Percentiles rank a stretch among this genome's conserved stretches.
Evolutionary conservation across 1,140 invertebrate species (phyloP).

Genomic region (Whitmania pigra): DNA sequence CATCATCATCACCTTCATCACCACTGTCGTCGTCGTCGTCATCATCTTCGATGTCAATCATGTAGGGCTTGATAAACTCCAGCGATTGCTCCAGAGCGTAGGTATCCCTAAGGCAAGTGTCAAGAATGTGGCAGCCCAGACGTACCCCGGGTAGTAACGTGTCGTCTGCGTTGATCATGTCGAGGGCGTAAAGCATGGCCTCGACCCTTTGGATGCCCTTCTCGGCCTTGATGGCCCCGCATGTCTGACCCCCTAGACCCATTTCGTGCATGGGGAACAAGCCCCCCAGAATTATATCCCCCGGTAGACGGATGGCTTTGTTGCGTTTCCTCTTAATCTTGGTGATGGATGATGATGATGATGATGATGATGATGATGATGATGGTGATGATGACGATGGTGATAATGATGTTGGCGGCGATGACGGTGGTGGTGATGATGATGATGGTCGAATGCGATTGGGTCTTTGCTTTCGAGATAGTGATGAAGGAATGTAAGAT

Average conservation of each 20-base stretch:
- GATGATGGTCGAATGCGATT: no score
- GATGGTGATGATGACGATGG: no score
- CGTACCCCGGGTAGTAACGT: slow-evolving; percentile 48
- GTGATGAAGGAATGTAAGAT: no score
- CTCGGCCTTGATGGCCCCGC: slow-evolving; percentile 58
- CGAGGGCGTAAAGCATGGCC: slow-evolving; percentile 68
- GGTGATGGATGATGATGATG: no score
- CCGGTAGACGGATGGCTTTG: slow-evolving; percentile 30
- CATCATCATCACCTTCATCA: slow-evolving; percentile 28
- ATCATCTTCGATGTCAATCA: slow-evolving; percentile 38
- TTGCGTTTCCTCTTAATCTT: neutral
- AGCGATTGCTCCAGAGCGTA: slow-evolving; percentile 68
- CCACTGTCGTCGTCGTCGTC: slow-evolving; percentile 30
- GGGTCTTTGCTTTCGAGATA: no score
- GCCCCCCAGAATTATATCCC: slow-evolving; percentile 62
- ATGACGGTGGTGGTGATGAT: no score
- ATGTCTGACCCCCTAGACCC: slow-evolving; percentile 39
- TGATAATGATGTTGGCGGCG: no score
- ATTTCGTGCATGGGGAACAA: slow-evolving; percentile 65
- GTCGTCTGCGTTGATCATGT: slow-evolving; percentile 56
- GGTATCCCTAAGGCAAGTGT: slow-evolving; percentile 65
- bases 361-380: no score
- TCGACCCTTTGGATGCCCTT: slow-evolving; percentile 66
- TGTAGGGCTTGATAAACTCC: slow-evolving; percentile 54
- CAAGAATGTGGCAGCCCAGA: slow-evolving; percentile 61